Conservation (phyloP, 2,113 vertebrate species). For the Lophius piscatorius region DNA sequence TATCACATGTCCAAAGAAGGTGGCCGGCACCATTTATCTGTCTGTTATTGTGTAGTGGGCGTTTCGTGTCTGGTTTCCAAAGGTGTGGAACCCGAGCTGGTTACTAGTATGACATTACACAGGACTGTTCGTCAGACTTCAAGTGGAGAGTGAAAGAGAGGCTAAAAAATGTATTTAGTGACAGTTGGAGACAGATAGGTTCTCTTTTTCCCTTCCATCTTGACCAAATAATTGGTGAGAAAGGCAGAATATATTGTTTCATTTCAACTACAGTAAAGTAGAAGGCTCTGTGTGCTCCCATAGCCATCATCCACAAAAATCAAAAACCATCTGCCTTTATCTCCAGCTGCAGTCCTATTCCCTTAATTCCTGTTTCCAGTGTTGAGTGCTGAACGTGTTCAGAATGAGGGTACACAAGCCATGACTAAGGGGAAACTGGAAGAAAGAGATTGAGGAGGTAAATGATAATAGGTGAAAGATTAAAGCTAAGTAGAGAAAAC, state of each 20-base stretch:
- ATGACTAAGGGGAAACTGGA: neutral
- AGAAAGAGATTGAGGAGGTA: neutral
- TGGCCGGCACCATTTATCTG: slow-evolving; percentile 12
- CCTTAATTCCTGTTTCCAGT: slow-evolving; percentile 29
- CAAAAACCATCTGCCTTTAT: slow-evolving; percentile 5
- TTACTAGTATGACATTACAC: slow-evolving; percentile 49
- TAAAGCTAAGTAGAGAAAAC: neutral
- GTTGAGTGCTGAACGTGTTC: slow-evolving; percentile 53
- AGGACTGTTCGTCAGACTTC: slow-evolving; percentile 1
- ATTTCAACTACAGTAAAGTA: neutral
- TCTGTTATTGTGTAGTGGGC: slow-evolving; percentile 25
- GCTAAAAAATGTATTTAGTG: neutral
- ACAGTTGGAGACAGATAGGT: neutral
- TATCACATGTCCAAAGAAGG: slow-evolving; percentile 11
- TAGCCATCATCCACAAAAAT: too few species aligned
- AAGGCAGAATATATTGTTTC: neutral
- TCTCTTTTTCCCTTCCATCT: slow-evolving; percentile 1
- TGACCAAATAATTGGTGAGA: slow-evolving; percentile 1
- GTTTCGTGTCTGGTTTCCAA: slow-evolving; percentile 57
- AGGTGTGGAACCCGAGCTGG: slow-evolving; percentile 62
- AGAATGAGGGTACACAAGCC: slow-evolving; percentile 47
- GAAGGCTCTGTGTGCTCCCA: neutral
- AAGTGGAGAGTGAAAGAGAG: neutral
- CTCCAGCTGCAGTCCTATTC: slow-evolving; percentile 36
- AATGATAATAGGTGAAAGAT: neutral